Percentiles rank a stretch among this genome's conserved stretches.
Conservation (phyloP, 2,797 vertebrate genomes). For the Eurystomus glaucurus region DNA sequence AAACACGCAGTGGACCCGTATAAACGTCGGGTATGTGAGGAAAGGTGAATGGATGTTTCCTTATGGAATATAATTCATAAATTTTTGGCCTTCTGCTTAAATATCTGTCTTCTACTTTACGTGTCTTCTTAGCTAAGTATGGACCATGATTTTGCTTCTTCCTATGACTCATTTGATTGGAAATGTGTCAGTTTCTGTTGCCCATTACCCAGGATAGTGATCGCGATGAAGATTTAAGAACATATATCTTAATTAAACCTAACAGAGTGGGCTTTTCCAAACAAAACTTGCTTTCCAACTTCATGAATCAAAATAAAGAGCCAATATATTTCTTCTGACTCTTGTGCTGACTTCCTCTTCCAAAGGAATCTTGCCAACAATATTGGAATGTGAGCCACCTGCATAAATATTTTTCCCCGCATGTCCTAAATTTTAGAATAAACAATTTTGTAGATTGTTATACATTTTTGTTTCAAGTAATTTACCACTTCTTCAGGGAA, state of each 20-base stretch:
- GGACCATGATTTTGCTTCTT: neutral
- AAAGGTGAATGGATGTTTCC: neutral
- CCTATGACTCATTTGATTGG: neutral
- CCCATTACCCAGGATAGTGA: neutral
- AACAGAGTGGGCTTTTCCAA: neutral
- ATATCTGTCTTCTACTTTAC: neutral
- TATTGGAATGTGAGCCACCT: neutral
- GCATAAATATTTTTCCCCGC: neutral
- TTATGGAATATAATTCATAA: neutral
- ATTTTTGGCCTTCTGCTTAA: neutral
- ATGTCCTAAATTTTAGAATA: neutral
- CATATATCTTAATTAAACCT: constrained; percentile 2
- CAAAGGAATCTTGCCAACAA: neutral
- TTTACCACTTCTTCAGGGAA: neutral
- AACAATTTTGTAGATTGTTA: neutral
- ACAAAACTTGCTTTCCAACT: constrained; percentile 28
- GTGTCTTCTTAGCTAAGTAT: neutral
- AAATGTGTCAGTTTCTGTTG: neutral
- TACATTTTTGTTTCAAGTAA: neutral
- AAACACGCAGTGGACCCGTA: neutral
- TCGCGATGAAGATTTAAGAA: neutral
- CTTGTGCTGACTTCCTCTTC: neutral
- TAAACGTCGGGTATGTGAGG: neutral
- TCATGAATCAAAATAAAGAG: constrained; percentile 32
- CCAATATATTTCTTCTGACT: neutral